phyloP scores from a whole-genome alignment of 2,797 vertebrate species.

The Valencia hispanica region DNA sequence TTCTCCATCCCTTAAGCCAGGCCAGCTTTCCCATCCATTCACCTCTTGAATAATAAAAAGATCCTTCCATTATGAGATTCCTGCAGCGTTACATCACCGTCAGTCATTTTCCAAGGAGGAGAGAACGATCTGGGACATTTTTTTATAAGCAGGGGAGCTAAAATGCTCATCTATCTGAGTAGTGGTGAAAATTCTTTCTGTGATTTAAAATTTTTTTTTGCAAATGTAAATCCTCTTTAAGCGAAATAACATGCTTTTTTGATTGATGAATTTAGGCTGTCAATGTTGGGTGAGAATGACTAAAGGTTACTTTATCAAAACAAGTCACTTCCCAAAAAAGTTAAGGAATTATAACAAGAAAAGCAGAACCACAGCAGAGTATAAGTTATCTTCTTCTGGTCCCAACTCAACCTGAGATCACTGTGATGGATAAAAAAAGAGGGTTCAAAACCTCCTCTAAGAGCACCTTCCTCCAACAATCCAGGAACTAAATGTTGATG shows the following conservation, averaged over 20 bases:
- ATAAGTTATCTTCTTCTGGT: neutral
- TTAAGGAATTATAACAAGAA: neutral
- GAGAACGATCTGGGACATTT: neutral
- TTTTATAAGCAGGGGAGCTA: neutral
- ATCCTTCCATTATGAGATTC: constrained; percentile 83
- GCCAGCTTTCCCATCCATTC: constrained; percentile 67
- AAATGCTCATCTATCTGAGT: neutral
- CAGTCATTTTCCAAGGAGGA: constrained; percentile 40
- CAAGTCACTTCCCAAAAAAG: neutral
- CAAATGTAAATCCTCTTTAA: neutral
- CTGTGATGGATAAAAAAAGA: no score
- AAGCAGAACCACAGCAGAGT: neutral
- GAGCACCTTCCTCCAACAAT: no score
- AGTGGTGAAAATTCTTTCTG: neutral
- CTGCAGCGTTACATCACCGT: constrained; percentile 49
- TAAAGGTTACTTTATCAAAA: neutral
- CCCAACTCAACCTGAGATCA: no score
- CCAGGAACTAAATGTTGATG: no score
- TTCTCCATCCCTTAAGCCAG: constrained; percentile 51
- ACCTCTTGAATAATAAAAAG: constrained; percentile 85
- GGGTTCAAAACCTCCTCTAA: no score
- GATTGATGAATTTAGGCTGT: neutral
- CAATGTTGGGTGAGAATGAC: neutral
- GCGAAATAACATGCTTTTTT: neutral
- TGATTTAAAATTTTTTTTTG: neutral